These are phyloP conservation scores for Balaenoptera acutorostrata DNA, from an alignment of 2,113 vertebrate genomes.

Conservation along the genomic window DNA sequence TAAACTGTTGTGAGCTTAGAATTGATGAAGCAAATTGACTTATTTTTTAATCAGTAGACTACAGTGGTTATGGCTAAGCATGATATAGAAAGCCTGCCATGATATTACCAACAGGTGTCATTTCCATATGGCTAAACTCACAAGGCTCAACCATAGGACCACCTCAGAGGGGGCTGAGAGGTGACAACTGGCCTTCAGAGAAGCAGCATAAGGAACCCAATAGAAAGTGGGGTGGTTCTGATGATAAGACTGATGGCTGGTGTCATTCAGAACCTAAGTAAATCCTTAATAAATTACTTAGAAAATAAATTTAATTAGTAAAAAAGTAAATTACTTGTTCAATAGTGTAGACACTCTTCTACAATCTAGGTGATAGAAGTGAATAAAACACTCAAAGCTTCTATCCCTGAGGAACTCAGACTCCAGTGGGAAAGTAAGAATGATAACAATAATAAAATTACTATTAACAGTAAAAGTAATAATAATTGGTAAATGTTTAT, in stretches of 20 bases:
- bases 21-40: conserved; percentile 3
- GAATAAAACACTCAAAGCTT: background rate
- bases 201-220: background rate
- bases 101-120: background rate
- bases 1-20: background rate
- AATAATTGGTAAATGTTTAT: background rate
- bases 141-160: background rate
- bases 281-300: background rate
- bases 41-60: background rate
- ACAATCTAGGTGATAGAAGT: background rate
- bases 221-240: background rate
- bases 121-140: background rate
- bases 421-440: background rate
- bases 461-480: background rate
- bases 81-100: background rate
- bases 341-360: background rate
- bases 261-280: background rate
- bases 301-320: background rate
- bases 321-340: background rate
- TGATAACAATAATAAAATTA: background rate
- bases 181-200: background rate
- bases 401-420: background rate
- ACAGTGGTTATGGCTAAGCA: background rate
- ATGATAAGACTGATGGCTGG: background rate
- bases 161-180: background rate